Percentiles rank a stretch among this genome's conserved stretches.
Evolutionary conservation across 2,113 vertebrate species (phyloP).

Genomic region (Grus americana): DNA sequence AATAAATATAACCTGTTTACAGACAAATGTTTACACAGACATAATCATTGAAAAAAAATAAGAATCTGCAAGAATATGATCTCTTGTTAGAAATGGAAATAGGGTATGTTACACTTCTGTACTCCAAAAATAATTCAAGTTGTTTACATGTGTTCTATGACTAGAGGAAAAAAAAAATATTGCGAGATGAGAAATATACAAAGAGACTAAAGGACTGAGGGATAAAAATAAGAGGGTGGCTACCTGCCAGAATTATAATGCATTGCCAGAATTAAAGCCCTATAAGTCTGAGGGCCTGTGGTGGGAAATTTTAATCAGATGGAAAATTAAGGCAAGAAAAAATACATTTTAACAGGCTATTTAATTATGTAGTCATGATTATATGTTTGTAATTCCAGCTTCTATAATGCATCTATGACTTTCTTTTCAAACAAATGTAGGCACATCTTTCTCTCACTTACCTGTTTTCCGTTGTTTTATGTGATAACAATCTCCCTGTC

Average conservation of each 20-base stretch:
- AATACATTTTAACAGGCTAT: background rate
- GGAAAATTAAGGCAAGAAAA: background rate
- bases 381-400: background rate
- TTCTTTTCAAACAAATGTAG: background rate
- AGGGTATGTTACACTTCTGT: background rate
- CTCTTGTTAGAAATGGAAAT: background rate
- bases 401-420: background rate
- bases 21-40: background rate
- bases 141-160: slow-evolving; percentile 15
- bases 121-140: slow-evolving; percentile 33
- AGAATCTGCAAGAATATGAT: background rate
- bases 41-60: background rate
- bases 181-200: slow-evolving; percentile 11
- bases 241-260: background rate
- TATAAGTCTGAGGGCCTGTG: background rate
- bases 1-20: background rate
- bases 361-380: background rate
- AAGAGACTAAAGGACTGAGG: background rate
- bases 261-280: background rate
- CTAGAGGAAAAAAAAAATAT: background rate
- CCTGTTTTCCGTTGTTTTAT: background rate
- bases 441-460: background rate
- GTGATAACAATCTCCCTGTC: background rate
- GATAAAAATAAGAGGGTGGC: slow-evolving; percentile 36
- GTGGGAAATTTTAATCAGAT: slow-evolving; percentile 27